Base-by-base conservation (phyloP, 1,140 invertebrate species). In the Octopus sinensis region DNA sequence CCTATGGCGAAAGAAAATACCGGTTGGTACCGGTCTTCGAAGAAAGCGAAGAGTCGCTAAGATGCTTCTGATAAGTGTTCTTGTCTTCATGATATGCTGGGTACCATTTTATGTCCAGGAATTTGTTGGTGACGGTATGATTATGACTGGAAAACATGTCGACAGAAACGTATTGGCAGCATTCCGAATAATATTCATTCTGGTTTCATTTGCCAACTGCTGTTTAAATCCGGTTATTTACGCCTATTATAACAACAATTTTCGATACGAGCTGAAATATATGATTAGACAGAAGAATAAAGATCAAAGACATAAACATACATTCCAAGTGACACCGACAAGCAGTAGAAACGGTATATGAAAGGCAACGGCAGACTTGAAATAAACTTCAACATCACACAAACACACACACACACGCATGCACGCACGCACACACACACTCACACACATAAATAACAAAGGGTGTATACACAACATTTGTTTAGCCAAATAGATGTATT, bases 191-290 rank as follows among this genome's bases (percentile, higher is more conserved):
- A 77, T 77, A 17, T 77, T 77, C 30, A 77, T 77, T 43, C 52
- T 77, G 17, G 6, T 77, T 5, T 77, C 76, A 6, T 77, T 77
- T 51, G 23, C 76, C 52, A 77, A 77, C 76, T 77, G 76, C 76
- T 77, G 30, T 53, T 9, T 77, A 51, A 77, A 77, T 77, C 76
- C 76, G 13, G 52, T 77, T 13, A 77, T 77, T 53, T 77, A 77
- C 52, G 76, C 76, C 30, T 77, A 77, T 51, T 77, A 43, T 51
- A 77, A 77, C 43, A 23, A 51, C 43, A 77, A 77, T 43, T 77
- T 77, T 43, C 52, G 76, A 13, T 77, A 52, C 52, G 76, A 77
- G 52, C 76, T 77, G 43, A 77, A 77, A 53, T 77, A 6, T 13
- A 52, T 77, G 76, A 51, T 77, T 53, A 77, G 76, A 23, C 68